Evolutionary conservation across 2,888 invertebrate genomes (phyloP), one percentile per base, ranked within the genome.

Genomic region (Orthonychiurus folsomi): DNA sequence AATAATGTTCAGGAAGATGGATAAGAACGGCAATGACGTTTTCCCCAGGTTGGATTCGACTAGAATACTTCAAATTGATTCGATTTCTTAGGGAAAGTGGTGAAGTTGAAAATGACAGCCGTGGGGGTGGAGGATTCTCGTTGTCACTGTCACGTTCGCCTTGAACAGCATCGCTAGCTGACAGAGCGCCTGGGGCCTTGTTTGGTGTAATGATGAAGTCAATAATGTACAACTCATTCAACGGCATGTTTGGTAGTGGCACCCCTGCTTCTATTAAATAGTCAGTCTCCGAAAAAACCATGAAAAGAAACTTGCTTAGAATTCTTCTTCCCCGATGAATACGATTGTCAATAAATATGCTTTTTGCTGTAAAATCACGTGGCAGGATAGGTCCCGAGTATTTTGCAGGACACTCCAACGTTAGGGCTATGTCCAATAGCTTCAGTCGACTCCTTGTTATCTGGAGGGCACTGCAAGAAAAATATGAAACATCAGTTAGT

Each of bases 1-100:
- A 84, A 75, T 81, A 86, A 75, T 86, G 82, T 67, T 86, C 85
- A 1, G 86, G 85, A 60, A 84, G 76, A 74, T 84, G 80, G 62
- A 86, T 80, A 60, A 86, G 75, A 48, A 86, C 70, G 0, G 83
- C 85, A 53, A 80, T 78, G 70, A 66, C 52, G 37, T 65, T 62
- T 55, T 48, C 50, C n/a, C 20, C 20, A 5, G 15, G n/a, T 20
- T 28, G 20, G 5, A 25, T 27, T 28, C 20, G 27, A 12, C 25
- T 37, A 21, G 25, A 56, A 37, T 56, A 56, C 9, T 56, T 21
- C n/a, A 59, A n/a, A 23, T 59, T 48, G 26, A 50, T 28, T 12
- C 59, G 21, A 20, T 47, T 54, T 23, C 48, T 28, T 3, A 60
- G 28, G 3, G 24, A 18, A 2, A 55, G 21, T 54, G 54, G 55